A percentile compares a stretch with the other conserved stretches of the same genome.
Conservation (phyloP, 2,888 invertebrate genomes). For the Drosophila quinaria region DNA sequence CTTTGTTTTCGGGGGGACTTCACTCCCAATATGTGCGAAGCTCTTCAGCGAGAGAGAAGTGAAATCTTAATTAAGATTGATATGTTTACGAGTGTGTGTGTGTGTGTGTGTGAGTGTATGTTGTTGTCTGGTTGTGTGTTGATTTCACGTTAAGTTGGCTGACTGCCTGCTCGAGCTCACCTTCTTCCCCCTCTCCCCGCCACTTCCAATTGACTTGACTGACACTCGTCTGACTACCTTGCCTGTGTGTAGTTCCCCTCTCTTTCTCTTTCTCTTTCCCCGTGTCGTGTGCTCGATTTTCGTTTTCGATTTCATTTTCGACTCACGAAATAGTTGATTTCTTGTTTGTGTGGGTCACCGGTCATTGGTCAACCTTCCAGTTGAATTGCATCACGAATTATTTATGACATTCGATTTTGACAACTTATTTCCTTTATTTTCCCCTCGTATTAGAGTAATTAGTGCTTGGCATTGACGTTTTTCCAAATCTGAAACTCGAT, state of each 20-base stretch:
- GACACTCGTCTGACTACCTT: conserved; percentile 45
- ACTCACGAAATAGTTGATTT: conserved; percentile 42
- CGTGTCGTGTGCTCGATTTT: conserved; percentile 39
- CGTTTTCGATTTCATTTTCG: conserved; percentile 51
- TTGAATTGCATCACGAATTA: conserved; percentile 56
- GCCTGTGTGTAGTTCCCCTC: conserved; percentile 1
- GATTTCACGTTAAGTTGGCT: conserved; percentile 36
- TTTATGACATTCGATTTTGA: conserved; percentile 61
- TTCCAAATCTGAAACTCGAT: conserved; percentile 16
- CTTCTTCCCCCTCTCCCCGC: conserved; percentile 9
- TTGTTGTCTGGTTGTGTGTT: conserved; percentile 31
- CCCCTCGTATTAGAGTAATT: conserved; percentile 64
- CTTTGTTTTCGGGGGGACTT: conserved; percentile 21
- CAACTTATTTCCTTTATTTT: conserved; percentile 8
- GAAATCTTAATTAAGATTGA: conserved; percentile 84
- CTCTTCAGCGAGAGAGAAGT: conserved; percentile 68
- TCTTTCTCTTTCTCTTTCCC: neutral
- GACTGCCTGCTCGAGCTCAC: conserved; percentile 19
- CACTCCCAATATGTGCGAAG: conserved; percentile 46
- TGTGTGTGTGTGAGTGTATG: conserved; percentile 18
- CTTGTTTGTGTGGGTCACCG: conserved; percentile 26
- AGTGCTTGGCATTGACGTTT: conserved; percentile 36
- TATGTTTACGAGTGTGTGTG: conserved; percentile 68
- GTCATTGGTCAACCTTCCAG: conserved; percentile 35
- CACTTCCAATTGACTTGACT: conserved; percentile 42